phyloP scores from a whole-genome alignment of 2,797 vertebrate genomes.

The Adrianichthys oophorus region DNA sequence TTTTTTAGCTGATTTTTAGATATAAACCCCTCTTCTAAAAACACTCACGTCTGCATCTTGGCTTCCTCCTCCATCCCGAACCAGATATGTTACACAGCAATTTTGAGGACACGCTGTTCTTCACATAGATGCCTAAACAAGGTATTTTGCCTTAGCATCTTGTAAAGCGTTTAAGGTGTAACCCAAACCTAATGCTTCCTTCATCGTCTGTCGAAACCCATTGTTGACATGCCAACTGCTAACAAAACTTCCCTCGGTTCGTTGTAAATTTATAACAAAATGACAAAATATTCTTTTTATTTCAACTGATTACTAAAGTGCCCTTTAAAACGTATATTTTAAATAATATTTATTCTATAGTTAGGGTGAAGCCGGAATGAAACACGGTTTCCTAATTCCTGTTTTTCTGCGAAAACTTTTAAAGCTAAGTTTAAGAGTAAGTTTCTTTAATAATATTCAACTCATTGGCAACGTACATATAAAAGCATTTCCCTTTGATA shows the following conservation, averaged over 20 bases:
- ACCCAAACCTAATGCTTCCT: conserved; percentile 45
- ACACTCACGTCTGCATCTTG: conserved; percentile 52
- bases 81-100: conserved; percentile 3
- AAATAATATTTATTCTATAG: no score
- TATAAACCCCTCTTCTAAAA: conserved; percentile 1
- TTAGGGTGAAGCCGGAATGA: no score
- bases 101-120: conserved; percentile 21
- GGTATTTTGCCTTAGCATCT: conserved; percentile 52
- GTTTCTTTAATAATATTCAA: rapidly evolving
- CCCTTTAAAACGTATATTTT: no score
- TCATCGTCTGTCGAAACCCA: conserved; percentile 19
- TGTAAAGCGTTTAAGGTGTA: conserved; percentile 41
- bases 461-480: no score
- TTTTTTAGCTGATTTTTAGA: conserved; percentile 20
- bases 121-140: conserved; percentile 32
- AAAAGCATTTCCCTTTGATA: no score
- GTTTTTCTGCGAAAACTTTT: background rate
- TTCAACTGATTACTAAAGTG: no score
- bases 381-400: no score
- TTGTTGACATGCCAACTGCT: no score
- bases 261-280: no score
- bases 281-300: no score
- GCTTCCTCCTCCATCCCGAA: conserved; percentile 52
- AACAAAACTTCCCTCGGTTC: no score
- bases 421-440: rapidly evolving